Base-by-base conservation (phyloP, 2,888 invertebrate genomes). In the Xanthorhoe designata region DNA sequence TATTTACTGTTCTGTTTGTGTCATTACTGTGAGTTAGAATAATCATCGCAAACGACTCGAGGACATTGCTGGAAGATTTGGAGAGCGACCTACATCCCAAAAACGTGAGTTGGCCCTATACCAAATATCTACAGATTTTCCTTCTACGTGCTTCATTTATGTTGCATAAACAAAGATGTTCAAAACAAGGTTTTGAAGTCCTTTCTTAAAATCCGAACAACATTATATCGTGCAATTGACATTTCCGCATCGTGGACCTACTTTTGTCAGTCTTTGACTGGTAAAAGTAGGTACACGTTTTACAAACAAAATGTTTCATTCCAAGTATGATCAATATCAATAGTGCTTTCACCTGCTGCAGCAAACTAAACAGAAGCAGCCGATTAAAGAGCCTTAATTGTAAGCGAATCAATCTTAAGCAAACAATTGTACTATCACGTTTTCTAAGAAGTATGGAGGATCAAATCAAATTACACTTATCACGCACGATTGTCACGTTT, bases 21-120 rank as follows among this genome's bases (percentile, higher is more conserved):
- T 63, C 38, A 47, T 66, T 51, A 60, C 45, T 52, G 52, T 60
- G 63, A 59, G 47, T 59, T 55, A 54, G 55, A 55, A 59, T 47
- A 42, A 32, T 51, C 38, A 18, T 42, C 45, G 52, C 50, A 49
- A 61, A 45, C 50, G 45, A 64, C 35, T 64, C 51, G 64, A 59
- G 59, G 60, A 60, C 65, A 63, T 67, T 49, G 50, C 65, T 66
- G 66, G 70, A 62, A 70, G 68, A 57, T 75, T 69, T 63, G 77
- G 71, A 75, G 73, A 74, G 74, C 73, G 78, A 72, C 80, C 81
- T 80, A 82, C 79, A 83, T 83, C 65, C 73, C 68, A 71, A 73
- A 74, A 76, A 87, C 88, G 89, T 88, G 88, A 89, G 87, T 89
- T 89, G 89, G 89, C 85, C 77, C 67, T 78, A 78, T 72, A 88